Evolutionary conservation across 2,888 invertebrate species (phyloP).

Genomic region (Dolomedes plantarius): DNA sequence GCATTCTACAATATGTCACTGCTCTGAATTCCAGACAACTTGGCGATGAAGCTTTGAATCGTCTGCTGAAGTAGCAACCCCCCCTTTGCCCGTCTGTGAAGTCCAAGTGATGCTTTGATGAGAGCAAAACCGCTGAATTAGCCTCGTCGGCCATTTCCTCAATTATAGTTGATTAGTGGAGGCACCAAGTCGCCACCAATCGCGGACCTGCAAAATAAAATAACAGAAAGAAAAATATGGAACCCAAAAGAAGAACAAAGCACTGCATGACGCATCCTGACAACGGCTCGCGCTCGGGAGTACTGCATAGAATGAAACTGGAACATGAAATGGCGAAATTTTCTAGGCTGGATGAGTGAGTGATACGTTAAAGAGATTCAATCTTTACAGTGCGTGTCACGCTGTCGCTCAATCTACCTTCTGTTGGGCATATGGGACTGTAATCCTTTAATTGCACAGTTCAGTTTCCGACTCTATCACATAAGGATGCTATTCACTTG

Average conservation of each 20-base stretch:
- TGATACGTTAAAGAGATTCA: not conserved
- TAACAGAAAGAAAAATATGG: conserved; percentile 17
- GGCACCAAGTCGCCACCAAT: conserved; percentile 67
- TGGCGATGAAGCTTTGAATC: not conserved
- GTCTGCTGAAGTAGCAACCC: conserved; percentile 35
- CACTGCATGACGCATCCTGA: conserved; percentile 56
- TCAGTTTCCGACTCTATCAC: too few species aligned
- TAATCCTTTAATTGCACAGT: too few species aligned
- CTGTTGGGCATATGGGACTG: too few species aligned
- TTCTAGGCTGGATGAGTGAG: not conserved
- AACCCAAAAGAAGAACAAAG: conserved; percentile 31
- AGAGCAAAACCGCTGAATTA: conserved; percentile 61
- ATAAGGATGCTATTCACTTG: too few species aligned
- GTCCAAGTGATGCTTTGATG: conserved; percentile 61
- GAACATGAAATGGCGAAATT: not conserved
- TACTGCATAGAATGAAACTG: too few species aligned
- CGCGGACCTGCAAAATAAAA: conserved; percentile 47
- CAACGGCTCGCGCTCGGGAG: not conserved
- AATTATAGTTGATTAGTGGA: conserved; percentile 68
- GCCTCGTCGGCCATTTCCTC: conserved; percentile 65
- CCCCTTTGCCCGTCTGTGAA: conserved; percentile 14
- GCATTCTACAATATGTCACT: too few species aligned
- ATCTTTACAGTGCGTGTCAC: not conserved
- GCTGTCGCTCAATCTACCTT: too few species aligned
- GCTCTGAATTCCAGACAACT: not conserved